Percentiles rank a stretch among this genome's conserved stretches.
These are phyloP conservation scores for Coelinius sp. DNA, from an alignment of 2,888 invertebrate genomes.

Conservation along the genomic window DNA sequence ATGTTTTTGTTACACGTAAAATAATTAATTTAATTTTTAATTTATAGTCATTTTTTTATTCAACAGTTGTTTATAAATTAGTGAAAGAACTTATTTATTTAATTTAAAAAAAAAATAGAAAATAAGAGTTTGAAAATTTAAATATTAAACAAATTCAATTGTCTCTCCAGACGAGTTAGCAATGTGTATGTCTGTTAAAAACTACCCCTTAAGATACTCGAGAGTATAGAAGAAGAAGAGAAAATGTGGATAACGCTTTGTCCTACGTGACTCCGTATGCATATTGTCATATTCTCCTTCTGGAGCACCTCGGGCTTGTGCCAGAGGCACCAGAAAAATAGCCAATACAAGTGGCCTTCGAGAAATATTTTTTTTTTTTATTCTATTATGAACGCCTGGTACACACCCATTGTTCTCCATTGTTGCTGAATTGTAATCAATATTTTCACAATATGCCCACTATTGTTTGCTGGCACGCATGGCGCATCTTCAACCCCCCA, in stretches of 20 bases:
- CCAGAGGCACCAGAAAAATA: slow-evolving; percentile 29
- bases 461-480: slow-evolving; percentile 68
- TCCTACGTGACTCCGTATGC: slow-evolving; percentile 3
- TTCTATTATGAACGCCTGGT: slow-evolving; percentile 47
- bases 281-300: slow-evolving; percentile 24
- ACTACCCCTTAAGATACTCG: neutral
- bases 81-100: too few relatives aligned
- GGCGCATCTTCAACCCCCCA: slow-evolving; percentile 38
- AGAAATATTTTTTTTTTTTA: slow-evolving; percentile 54
- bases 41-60: too few relatives aligned
- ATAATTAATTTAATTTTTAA: too few relatives aligned
- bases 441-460: slow-evolving; percentile 69
- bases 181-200: slow-evolving; percentile 5
- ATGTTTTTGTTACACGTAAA: too few relatives aligned
- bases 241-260: slow-evolving; percentile 16
- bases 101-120: neutral
- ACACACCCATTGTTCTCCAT: slow-evolving; percentile 63
- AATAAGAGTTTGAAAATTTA: neutral
- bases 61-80: too few relatives aligned
- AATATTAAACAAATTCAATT: neutral
- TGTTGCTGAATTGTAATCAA: slow-evolving; percentile 69
- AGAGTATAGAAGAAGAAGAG: slow-evolving; percentile 8
- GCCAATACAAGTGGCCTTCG: slow-evolving; percentile 45
- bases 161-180: slow-evolving; percentile 1
- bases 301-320: slow-evolving; percentile 17